A percentile compares a stretch with the other conserved stretches of the same genome.
These are phyloP conservation scores for Drosophila merina DNA, from an alignment of 2,888 invertebrate genomes.

Conservation along the genomic window DNA sequence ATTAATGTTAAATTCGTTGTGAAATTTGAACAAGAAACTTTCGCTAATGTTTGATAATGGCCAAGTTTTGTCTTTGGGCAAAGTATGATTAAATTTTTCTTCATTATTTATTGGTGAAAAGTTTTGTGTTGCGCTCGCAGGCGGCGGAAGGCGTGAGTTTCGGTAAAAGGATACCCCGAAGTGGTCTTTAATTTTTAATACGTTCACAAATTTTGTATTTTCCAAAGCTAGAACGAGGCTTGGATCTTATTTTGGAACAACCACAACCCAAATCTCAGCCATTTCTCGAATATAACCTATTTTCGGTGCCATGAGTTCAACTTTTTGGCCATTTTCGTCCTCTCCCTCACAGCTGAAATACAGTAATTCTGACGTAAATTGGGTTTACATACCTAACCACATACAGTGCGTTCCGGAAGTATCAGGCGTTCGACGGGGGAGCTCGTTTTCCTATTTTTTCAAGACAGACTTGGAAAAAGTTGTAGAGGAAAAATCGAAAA, in stretches of 20 bases:
- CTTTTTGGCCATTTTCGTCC: conserved; percentile 12
- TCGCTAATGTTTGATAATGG: conserved; percentile 62
- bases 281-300: conserved; percentile 44
- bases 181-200: conserved; percentile 59
- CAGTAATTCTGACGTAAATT: conserved; percentile 61
- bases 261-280: conserved; percentile 25
- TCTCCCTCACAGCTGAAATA: conserved; percentile 43
- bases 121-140: conserved; percentile 15
- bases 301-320: conserved; percentile 2
- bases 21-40: conserved; percentile 55
- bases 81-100: conserved; percentile 50
- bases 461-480: too few relatives aligned
- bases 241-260: not conserved
- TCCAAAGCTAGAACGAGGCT: conserved; percentile 26
- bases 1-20: conserved; percentile 78
- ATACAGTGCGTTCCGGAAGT: conserved; percentile 1
- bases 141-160: conserved; percentile 7
- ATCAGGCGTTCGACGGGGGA: not conserved
- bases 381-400: conserved; percentile 46
- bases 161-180: conserved; percentile 56
- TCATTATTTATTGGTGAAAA: conserved; percentile 58
- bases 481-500: too few relatives aligned
- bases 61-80: conserved; percentile 59
- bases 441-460: not conserved
- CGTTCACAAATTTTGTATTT: conserved; percentile 18